phyloP scores from a whole-genome alignment of 1,140 invertebrate genomes.

The Calliphora vicina region DNA sequence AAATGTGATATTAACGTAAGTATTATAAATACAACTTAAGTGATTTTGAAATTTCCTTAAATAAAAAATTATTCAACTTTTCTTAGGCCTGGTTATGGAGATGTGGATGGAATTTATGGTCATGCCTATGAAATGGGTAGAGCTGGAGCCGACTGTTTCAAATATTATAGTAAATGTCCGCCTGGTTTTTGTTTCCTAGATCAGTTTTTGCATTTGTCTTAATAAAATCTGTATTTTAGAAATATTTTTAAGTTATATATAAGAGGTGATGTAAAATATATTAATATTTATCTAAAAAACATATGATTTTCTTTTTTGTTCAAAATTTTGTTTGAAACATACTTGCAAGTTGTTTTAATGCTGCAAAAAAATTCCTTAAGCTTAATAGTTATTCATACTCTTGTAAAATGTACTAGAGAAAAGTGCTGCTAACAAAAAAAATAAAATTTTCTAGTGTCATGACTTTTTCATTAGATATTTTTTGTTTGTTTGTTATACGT shows the following conservation, averaged over 20 bases:
- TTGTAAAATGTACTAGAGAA: not conserved
- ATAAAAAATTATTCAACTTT: not conserved
- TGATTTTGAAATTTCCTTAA: not conserved
- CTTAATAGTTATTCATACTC: too few relatives aligned
- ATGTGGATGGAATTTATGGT: constrained; percentile 50
- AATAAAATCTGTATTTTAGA: not conserved
- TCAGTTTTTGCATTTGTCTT: constrained; percentile 32
- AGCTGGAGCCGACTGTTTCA: constrained; percentile 50
- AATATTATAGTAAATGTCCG: constrained; percentile 47
- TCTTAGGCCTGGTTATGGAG: constrained; percentile 52
- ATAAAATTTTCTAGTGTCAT: not conserved
- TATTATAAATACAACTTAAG: not conserved
- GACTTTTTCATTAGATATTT: not conserved
- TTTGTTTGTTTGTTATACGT: not conserved
- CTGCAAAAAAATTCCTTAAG: too few relatives aligned
- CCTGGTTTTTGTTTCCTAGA: constrained; percentile 48
- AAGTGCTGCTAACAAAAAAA: not conserved
- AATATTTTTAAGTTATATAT: not conserved
- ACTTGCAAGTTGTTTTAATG: not conserved
- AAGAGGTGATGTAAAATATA: too few relatives aligned
- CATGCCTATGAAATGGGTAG: constrained; percentile 52
- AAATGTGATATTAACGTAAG: constrained; percentile 41
- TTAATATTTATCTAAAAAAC: not conserved
- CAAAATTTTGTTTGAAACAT: not conserved
- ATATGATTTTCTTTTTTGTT: not conserved